Evolutionary conservation across 2,797 vertebrate species (phyloP).

Genomic region (Poeciliopsis infans): DNA sequence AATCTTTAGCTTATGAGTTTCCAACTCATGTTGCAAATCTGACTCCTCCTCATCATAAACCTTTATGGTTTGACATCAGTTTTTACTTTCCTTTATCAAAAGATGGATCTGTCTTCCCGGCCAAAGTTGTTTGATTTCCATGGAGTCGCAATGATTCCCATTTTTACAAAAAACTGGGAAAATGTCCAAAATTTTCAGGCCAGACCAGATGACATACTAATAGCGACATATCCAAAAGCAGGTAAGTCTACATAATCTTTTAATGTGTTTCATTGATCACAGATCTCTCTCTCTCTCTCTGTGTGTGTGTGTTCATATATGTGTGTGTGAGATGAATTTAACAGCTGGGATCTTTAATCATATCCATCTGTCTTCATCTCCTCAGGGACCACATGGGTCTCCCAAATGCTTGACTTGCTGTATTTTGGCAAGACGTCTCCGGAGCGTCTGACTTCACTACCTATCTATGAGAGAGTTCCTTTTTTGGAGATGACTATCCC

Average conservation of each 20-base stretch:
- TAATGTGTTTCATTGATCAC: background rate
- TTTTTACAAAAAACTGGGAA: constrained; percentile 73
- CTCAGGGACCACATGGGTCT: constrained; percentile 75
- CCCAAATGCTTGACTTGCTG: constrained; percentile 71
- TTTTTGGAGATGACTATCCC: constrained; percentile 54
- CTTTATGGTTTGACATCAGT: accelerated
- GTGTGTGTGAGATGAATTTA: background rate
- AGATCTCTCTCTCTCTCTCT: background rate
- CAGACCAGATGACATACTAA: constrained; percentile 75
- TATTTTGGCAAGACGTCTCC: constrained; percentile 64
- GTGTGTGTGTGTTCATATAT: no score
- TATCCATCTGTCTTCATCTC: background rate
- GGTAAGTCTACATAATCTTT: constrained; percentile 41
- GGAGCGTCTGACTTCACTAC: constrained; percentile 56
- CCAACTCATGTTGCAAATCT: background rate
- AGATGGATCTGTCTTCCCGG: constrained; percentile 15
- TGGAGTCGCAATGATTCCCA: constrained; percentile 64
- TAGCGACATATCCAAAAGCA: constrained; percentile 77
- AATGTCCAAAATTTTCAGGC: constrained; percentile 73
- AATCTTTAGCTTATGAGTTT: background rate
- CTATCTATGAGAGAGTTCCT: constrained; percentile 69
- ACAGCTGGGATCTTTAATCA: background rate
- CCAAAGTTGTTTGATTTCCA: constrained; percentile 57
- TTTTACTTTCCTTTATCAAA: background rate
- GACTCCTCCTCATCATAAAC: background rate